phyloP scores from a whole-genome alignment of 1,140 invertebrate genomes.

The Bombus huntii region DNA sequence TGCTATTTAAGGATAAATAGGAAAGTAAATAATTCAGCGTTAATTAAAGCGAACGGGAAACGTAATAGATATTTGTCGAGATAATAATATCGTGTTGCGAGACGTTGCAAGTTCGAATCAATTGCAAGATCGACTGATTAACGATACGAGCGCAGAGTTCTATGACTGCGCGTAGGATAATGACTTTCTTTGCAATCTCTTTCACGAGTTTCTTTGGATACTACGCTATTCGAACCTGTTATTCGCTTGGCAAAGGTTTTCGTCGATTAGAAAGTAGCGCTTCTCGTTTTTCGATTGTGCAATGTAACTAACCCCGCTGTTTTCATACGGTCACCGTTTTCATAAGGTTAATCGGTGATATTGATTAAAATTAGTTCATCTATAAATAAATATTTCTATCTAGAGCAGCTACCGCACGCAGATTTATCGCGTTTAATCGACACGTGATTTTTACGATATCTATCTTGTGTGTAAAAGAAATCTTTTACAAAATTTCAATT shows the following conservation, averaged over 20 bases:
- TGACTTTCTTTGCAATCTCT: neutral
- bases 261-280: neutral
- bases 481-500: neutral
- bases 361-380: constrained; percentile 28
- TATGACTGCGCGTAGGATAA: neutral
- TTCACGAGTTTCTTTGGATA: no score
- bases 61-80: neutral
- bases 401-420: neutral
- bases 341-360: neutral
- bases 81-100: neutral
- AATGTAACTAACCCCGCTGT: neutral
- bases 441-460: neutral
- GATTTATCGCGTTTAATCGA: neutral
- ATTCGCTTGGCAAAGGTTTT: neutral
- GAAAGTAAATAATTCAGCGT: neutral
- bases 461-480: neutral
- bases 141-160: neutral
- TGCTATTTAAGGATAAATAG: neutral
- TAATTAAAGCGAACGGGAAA: neutral
- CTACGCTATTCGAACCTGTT: neutral
- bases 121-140: neutral
- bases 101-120: constrained; percentile 19
- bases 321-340: neutral
- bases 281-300: neutral
- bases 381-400: constrained; percentile 33